Evolutionary conservation across 2,888 invertebrate genomes (phyloP), one percentile per base, ranked within the genome.

Genomic region (Parnassius orleans): DNA sequence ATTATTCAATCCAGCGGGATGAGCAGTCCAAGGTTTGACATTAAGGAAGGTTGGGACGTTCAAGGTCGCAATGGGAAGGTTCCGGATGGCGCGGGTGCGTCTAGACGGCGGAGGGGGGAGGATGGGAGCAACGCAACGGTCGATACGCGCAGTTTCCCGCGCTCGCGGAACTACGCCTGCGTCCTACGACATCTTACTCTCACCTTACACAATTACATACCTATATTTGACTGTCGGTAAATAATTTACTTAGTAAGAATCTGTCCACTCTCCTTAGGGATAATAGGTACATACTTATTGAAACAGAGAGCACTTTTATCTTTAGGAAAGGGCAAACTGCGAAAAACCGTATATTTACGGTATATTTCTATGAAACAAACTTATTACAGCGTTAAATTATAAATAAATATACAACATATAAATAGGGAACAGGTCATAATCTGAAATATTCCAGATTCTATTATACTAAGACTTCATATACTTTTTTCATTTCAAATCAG

Each of bases 121-220:
- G 69, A 83, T 84, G 87, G 81, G 78, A 71, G 75, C 81, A 76
- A 83, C 81, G 78, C 72, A 76, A 71, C 83, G 90, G 86, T 90
- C 91, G 90, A 91, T 91, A 90, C 84, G 79, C 82, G 85, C 88
- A 84, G 87, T 89, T 90, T 91, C 90, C 90, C 90, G 90, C 90
- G 90, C 88, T 90, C 78, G 66, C 72, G 72, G 74, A 68, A 77
- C 77, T 72, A 85, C 90, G 90, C 90, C 84, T 90, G 90, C 90
- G 90, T 84, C 76, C 82, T 72, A 73, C 77, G 75, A 79, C 77
- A 78, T 82, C 79, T 83, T 66, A 61, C 72, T 74, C 71, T 74
- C 72, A 79, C 78, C 80, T 84, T 79, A 60, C 63, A 61, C 66
- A 64, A 70, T 69, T 71, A 70, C 42, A 55, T 46, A 70, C 42